These are phyloP conservation scores for Prorops nasuta DNA, from an alignment of 1,140 invertebrate genomes.

Conservation along the genomic window DNA sequence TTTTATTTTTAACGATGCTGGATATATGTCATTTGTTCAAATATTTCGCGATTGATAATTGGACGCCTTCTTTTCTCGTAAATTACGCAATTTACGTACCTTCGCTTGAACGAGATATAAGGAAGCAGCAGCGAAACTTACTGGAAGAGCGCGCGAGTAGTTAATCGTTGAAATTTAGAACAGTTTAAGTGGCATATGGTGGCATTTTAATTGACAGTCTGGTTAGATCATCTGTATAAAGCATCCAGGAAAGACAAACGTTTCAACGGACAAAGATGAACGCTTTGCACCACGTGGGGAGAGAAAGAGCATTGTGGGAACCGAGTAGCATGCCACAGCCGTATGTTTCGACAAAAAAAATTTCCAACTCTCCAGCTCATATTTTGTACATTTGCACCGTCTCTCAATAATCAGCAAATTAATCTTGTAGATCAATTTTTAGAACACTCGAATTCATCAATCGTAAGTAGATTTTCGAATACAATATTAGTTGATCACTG, in stretches of 20 bases:
- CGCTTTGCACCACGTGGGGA: conserved; percentile 41
- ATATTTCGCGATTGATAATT: no score
- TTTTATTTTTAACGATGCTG: no score
- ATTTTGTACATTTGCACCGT: no score
- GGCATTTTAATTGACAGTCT: conserved; percentile 51
- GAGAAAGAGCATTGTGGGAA: conserved; percentile 44
- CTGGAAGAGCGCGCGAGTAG: conserved; percentile 16
- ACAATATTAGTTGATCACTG: no score
- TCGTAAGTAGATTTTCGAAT: no score
- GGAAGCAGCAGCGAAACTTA: background rate
- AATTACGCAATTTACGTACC: no score
- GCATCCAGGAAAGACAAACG: conserved; percentile 31
- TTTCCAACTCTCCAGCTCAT: background rate
- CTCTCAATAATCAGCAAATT: no score
- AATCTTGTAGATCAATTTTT: no score
- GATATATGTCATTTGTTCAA: no score
- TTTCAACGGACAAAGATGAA: conserved; percentile 25
- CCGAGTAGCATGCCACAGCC: conserved; percentile 34
- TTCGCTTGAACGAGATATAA: background rate
- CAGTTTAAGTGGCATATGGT: conserved; percentile 44
- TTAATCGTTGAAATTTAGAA: conserved; percentile 42
- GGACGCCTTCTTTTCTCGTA: no score
- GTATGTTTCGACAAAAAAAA: conserved; percentile 7
- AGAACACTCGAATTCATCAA: no score
- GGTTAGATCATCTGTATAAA: conserved; percentile 44